Conservation (phyloP, 2,797 vertebrate species). For the Phrynocephalus forsythii region DNA sequence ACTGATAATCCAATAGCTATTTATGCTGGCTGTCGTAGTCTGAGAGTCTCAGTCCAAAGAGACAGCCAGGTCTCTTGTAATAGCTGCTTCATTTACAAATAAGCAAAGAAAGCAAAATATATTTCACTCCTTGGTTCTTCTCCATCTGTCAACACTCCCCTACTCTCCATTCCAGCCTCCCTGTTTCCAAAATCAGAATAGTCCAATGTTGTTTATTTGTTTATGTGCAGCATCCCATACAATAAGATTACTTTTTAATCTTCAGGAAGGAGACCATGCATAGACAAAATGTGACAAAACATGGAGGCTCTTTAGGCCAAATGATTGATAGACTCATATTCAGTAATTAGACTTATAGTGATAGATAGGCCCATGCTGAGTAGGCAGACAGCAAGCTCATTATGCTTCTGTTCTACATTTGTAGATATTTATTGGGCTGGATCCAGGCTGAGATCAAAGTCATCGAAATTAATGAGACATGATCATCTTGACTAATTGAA, state of each 20-base stretch:
- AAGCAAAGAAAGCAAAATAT: not conserved
- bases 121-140: not conserved
- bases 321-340: not conserved
- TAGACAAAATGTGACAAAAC: not conserved
- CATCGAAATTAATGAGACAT: not conserved
- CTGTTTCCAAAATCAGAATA: not conserved
- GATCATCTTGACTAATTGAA: not conserved
- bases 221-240: not conserved
- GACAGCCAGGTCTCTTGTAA: not conserved
- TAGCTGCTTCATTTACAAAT: not conserved
- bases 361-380: not conserved
- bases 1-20: no score
- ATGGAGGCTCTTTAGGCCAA: not conserved
- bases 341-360: not conserved
- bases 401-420: not conserved
- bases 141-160: not conserved
- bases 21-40: no score
- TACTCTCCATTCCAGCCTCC: not conserved
- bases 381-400: not conserved
- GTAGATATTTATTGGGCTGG: not conserved
- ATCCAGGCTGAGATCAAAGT: not conserved
- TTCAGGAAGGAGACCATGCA: not conserved
- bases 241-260: not conserved
- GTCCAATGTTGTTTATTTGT: not conserved
- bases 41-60: no score